Evolutionary conservation across 2,113 vertebrate genomes (phyloP), one percentile per base, ranked within the genome.

Genomic region (Gymnarchus niloticus): DNA sequence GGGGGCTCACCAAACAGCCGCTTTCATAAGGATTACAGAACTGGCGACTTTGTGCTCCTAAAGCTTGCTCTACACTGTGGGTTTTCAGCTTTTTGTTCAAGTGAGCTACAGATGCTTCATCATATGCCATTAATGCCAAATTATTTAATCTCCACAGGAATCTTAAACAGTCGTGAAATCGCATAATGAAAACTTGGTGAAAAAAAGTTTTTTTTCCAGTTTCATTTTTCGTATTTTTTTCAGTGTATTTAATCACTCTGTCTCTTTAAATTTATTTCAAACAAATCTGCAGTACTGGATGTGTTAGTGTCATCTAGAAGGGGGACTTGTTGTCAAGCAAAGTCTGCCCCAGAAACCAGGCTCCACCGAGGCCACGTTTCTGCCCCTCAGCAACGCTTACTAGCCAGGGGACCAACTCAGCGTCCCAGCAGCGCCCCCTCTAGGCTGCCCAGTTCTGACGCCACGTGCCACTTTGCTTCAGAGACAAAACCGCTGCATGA

Each of bases 1-100:
- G 10, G 44, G 82, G 51, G 54, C 86, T 88, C 86, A 84, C 51
- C 46, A 76, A 83, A 59, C 80, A 84, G 86, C 89, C 88, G 61
- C 85, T 84, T 33, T 85, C 51, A 84, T 81, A 87, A 46, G 84
- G 59, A 51, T 76, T 52, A 8, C 17, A 33, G 56, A 86, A 61
- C 87, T 88, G 23, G 56, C 84, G 83, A 69, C 81, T 87, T 57
- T 82, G 80, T 21, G 25, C 85, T 52, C 85, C 52, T 23, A 57
- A 57, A 10, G 28, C 76, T 2, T 44, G 46, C 49, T 3, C 7
- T 54, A 81, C 77, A 41, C 80, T 19, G 41, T 7, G 23, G 17
- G 81, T 5, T 28, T 84, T 33, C 0, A 5, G 8, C 21, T 8
- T 33, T 6, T 77, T 33, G 44, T 33, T 23, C 0, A 9, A 6